Percentiles rank a stretch among this genome's conserved stretches.
These are phyloP conservation scores for Linyphia triangularis DNA, from an alignment of 2,888 invertebrate genomes.

Conservation along the genomic window DNA sequence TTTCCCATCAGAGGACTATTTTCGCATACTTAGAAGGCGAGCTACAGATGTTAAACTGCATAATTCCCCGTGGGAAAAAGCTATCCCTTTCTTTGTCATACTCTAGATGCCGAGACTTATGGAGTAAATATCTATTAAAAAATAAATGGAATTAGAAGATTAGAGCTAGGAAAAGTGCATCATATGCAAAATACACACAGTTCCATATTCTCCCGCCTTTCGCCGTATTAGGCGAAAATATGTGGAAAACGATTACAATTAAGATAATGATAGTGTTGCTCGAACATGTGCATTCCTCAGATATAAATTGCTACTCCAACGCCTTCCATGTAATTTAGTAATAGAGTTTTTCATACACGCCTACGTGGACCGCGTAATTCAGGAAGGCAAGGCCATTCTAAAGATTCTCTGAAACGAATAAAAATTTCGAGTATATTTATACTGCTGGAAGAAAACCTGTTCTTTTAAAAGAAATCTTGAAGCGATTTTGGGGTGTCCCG, in stretches of 20 bases:
- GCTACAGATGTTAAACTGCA: conserved; percentile 36
- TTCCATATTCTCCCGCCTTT: conserved; percentile 10
- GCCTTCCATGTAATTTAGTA: conserved; percentile 16
- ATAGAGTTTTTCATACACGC: background rate
- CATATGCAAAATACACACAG: background rate
- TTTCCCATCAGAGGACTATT: background rate
- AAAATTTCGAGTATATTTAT: too few species aligned
- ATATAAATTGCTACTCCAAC: conserved; percentile 39
- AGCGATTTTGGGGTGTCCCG: too few species aligned
- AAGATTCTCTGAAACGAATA: too few species aligned
- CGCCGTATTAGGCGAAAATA: background rate
- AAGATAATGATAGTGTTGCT: conserved; percentile 49
- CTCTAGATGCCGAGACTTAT: too few species aligned
- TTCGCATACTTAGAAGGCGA: background rate
- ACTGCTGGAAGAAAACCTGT: too few species aligned
- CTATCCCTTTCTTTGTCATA: background rate
- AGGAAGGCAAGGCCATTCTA: too few species aligned
- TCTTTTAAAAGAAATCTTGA: too few species aligned
- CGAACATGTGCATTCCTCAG: conserved; percentile 31
- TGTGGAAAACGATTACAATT: conserved; percentile 37
- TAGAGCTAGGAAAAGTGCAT: background rate
- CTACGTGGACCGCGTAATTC: too few species aligned
- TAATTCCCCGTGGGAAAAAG: conserved; percentile 13
- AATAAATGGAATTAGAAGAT: background rate
- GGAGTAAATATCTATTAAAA: background rate